These are phyloP conservation scores for Littorina saxatilis DNA, from an alignment of 1,140 invertebrate species.

Conservation along the genomic window DNA sequence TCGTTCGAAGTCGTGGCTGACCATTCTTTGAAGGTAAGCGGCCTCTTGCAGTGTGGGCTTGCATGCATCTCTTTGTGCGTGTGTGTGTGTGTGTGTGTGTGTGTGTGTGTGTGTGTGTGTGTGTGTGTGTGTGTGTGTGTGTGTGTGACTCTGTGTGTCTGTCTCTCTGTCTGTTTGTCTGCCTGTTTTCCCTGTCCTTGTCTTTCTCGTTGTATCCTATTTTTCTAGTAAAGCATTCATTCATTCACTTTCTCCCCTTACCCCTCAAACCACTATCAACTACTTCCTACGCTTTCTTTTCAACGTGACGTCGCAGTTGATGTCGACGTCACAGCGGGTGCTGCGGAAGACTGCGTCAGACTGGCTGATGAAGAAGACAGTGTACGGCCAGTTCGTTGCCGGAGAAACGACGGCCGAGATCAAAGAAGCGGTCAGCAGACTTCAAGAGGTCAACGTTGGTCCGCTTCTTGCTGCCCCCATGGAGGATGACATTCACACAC, in stretches of 20 bases:
- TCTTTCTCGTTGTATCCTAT: too few species aligned
- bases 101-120: not conserved
- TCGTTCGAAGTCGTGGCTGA: constrained; percentile 91
- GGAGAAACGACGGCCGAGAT: constrained; percentile 57
- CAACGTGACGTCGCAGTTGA: constrained; percentile 81
- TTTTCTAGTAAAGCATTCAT: too few species aligned
- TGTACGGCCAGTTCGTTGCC: constrained; percentile 98
- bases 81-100: not conserved
- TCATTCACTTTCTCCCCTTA: too few species aligned
- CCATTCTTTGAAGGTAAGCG: constrained; percentile 93
- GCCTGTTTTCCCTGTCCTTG: too few species aligned
- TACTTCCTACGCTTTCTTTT: too few species aligned
- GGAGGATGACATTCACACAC: constrained; percentile 98
- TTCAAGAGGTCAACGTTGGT: constrained; percentile 73
- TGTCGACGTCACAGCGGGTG: constrained; percentile 87
- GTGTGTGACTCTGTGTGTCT: not conserved
- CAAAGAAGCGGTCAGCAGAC: not conserved
- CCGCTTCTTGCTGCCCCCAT: constrained; percentile 95
- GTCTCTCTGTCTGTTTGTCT: not conserved
- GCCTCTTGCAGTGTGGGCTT: not conserved
- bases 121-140: not conserved
- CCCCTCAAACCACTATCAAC: too few species aligned
- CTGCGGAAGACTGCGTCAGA: constrained; percentile 91
- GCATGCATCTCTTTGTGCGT: not conserved
- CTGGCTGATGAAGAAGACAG: constrained; percentile 91